Conservation (phyloP, 1,140 invertebrate genomes). For the Rhizoglyphus robini region DNA sequence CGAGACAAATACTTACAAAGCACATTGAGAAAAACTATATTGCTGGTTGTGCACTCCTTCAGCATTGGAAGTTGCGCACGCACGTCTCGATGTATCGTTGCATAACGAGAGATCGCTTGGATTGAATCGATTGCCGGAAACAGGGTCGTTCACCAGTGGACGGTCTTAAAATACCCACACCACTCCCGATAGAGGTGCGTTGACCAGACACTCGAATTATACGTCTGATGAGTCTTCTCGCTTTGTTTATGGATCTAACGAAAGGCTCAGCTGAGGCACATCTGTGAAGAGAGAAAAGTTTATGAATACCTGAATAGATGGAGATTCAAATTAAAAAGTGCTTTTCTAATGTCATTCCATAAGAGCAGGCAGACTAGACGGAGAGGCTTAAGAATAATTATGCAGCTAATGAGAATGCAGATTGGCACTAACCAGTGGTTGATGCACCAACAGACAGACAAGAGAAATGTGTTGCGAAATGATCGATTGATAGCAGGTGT, state of each 20-base stretch:
- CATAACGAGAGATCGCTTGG: conserved; percentile 48
- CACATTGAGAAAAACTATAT: conserved; percentile 64
- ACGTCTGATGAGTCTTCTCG: conserved; percentile 62
- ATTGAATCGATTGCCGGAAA: conserved; percentile 58
- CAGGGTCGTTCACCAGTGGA: conserved; percentile 27
- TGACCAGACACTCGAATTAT: conserved; percentile 61
- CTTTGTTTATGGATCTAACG: conserved; percentile 64
- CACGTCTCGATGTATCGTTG: conserved; percentile 40
- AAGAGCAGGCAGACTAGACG: no score
- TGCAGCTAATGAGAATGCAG: not conserved
- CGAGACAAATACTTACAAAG: conserved; percentile 38
- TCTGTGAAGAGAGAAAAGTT: conserved; percentile 41
- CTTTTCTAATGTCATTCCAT: not conserved
- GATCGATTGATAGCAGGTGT: conserved; percentile 5
- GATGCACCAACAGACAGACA: not conserved
- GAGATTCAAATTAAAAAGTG: not conserved
- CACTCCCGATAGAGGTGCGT: conserved; percentile 27
- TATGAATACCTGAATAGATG: not conserved
- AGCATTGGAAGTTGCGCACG: conserved; percentile 70
- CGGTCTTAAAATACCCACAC: conserved; percentile 25
- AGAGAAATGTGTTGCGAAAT: not conserved
- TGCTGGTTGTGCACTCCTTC: conserved; percentile 75
- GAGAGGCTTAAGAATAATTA: no score
- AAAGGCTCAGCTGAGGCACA: conserved; percentile 62
- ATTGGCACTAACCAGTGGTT: not conserved